Evolutionary conservation across 2,888 invertebrate genomes (phyloP).

Genomic region (Trachelus stipa): DNA sequence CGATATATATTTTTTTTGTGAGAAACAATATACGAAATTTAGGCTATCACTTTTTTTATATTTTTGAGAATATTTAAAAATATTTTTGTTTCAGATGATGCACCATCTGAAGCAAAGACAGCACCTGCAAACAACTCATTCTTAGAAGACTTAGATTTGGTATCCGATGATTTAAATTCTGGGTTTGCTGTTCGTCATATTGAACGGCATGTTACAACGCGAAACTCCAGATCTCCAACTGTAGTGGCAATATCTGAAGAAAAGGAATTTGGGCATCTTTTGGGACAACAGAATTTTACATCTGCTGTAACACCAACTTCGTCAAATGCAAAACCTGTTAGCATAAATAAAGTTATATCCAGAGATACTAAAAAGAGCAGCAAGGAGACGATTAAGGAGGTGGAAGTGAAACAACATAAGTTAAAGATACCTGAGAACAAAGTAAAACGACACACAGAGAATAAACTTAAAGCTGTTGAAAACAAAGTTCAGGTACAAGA

Average conservation of each 20-base stretch:
- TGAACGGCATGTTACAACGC: constrained; percentile 51
- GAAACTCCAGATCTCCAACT: constrained; percentile 36
- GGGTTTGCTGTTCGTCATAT: constrained; percentile 24
- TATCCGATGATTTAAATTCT: constrained; percentile 33
- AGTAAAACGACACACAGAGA: constrained; percentile 12
- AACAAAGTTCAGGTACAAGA: constrained; percentile 15
- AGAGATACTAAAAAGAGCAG: constrained; percentile 15
- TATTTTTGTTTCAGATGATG: neutral
- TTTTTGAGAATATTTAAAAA: neutral
- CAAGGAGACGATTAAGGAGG: constrained; percentile 21
- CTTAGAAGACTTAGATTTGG: constrained; percentile 52
- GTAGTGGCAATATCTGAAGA: neutral
- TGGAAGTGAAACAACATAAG: constrained; percentile 29
- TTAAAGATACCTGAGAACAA: constrained; percentile 28
- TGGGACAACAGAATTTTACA: constrained; percentile 11
- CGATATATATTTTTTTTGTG: neutral
- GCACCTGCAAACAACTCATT: constrained; percentile 46
- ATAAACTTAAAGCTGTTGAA: constrained; percentile 26
- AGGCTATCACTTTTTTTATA: neutral
- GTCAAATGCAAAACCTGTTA: constrained; percentile 17
- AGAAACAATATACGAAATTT: neutral
- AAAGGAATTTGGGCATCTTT: constrained; percentile 25
- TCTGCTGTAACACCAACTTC: constrained; percentile 1
- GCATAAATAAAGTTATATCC: constrained; percentile 18
- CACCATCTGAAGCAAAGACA: neutral